Conservation (phyloP, 2,888 invertebrate species). For the Pteria penguin region DNA sequence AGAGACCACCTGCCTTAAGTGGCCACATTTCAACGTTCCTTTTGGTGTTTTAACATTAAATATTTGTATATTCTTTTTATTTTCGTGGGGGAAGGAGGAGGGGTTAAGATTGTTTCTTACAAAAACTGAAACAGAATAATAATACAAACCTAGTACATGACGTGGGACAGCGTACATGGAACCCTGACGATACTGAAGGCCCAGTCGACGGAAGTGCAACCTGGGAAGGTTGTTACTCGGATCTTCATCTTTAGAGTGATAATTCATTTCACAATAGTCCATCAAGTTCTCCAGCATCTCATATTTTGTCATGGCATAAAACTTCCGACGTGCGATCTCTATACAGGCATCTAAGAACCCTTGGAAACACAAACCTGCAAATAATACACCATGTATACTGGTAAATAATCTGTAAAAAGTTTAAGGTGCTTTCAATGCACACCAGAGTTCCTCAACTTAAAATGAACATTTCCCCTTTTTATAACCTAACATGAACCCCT, state of each 20-base stretch:
- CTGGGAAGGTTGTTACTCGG: constrained; percentile 48
- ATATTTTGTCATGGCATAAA: constrained; percentile 52
- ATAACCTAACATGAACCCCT: too few relatives aligned
- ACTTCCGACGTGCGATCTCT: constrained; percentile 70
- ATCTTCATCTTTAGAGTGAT: constrained; percentile 52
- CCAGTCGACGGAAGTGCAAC: constrained; percentile 45
- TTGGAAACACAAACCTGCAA: constrained; percentile 74
- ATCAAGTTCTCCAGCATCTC: constrained; percentile 69
- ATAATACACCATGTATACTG: too few relatives aligned
- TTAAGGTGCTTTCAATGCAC: neutral
- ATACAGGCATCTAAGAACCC: constrained; percentile 77
- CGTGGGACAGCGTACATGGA: constrained; percentile 20
- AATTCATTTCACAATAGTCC: constrained; percentile 67
- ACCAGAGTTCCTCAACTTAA: too few relatives aligned
- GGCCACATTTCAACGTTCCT: too few relatives aligned
- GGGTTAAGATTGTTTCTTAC: too few relatives aligned
- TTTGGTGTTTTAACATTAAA: too few relatives aligned
- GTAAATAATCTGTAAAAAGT: neutral
- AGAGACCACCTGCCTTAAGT: too few relatives aligned
- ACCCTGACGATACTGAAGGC: constrained; percentile 49
- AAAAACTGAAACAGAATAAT: too few relatives aligned
- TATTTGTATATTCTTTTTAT: too few relatives aligned
- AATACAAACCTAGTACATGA: neutral
- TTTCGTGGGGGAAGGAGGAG: too few relatives aligned
- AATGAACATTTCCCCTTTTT: too few relatives aligned